phyloP scores from a whole-genome alignment of 1,140 invertebrate genomes.

The Eufriesea mexicana region DNA sequence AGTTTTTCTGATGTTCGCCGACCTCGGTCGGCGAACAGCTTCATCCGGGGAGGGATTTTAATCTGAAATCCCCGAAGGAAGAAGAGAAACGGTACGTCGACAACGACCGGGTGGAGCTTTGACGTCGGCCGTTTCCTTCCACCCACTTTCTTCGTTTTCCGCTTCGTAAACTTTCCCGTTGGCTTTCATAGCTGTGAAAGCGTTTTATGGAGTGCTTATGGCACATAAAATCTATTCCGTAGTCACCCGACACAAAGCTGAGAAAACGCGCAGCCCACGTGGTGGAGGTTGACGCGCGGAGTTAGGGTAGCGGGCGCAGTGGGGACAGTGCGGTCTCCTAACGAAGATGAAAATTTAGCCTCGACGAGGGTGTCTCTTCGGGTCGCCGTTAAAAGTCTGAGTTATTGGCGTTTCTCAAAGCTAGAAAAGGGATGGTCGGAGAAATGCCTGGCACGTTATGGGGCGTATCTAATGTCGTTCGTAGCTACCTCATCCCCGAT shows the following conservation, averaged over 20 bases:
- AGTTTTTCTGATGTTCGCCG: slow-evolving; percentile 31
- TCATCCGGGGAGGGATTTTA: background rate
- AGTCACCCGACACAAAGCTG: slow-evolving; percentile 4
- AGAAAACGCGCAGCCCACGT: slow-evolving; percentile 26
- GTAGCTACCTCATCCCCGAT: background rate
- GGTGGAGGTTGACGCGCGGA: too few relatives aligned
- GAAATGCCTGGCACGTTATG: slow-evolving; percentile 57
- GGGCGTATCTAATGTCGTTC: slow-evolving; percentile 56
- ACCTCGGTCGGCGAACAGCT: background rate
- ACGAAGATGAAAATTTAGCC: slow-evolving; percentile 38
- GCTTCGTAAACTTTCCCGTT: slow-evolving; percentile 36
- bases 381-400: slow-evolving; percentile 50
- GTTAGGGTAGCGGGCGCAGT: too few relatives aligned
- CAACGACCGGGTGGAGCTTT: background rate
- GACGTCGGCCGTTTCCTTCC: slow-evolving; percentile 11
- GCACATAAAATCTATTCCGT: slow-evolving; percentile 38
- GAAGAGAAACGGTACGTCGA: background rate
- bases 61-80: background rate
- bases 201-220: slow-evolving; percentile 57
- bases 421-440: slow-evolving; percentile 9
- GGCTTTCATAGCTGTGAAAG: slow-evolving; percentile 3
- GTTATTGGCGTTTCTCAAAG: slow-evolving; percentile 45
- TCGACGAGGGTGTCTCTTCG: background rate
- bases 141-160: slow-evolving; percentile 41
- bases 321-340: background rate